Evolutionary conservation across 2,113 vertebrate genomes (phyloP), one percentile per base, ranked within the genome.

Genomic region (Egretta garzetta): DNA sequence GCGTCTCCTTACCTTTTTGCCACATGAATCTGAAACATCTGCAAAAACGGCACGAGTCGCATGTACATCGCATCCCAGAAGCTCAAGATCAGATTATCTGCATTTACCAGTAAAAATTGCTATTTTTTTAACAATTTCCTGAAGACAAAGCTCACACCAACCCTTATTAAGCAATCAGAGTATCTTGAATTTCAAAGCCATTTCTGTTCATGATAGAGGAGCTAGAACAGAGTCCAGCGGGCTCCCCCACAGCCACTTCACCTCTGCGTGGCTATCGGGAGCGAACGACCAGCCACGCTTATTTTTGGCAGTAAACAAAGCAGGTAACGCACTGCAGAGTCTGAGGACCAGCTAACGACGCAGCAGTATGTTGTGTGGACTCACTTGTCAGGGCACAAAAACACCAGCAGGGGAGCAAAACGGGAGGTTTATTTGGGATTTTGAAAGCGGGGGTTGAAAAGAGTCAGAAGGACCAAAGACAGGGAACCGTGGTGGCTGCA

Each of bases 11-110:
- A 12, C 8, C 8, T 70, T 39, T 79, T 27, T 18, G 14, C 32
- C 10, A 10, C 9, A 0, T 0, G 9, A 68, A 24, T 1, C 43
- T 1, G 1, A 52, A 23, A 5, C 0, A 0, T 0, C 32, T 4
- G 12, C 28, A 70, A 22, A 87, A 85, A 20, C 0, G 2, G 21
- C 45, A 21, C 1, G n/a, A 60, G 50, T 12, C 37, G n/a, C 52
- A 43, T 28, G 8, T 1, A 9, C 11, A 0, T 3, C 20, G 1
- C 27, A 3, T 4, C 82, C 41, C 52, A 32, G 30, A 49, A 27
- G 37, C 15, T 53, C 28, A 2, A 16, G 28, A 32, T 14, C 2
- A 0, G 12, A 1, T 84, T 26, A 70, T 28, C 24, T 9, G 2
- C 1, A 2, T 3, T 47, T 8, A 12, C 10, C 43, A 28, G 11